phyloP scores from a whole-genome alignment of 2,888 invertebrate genomes.

The Ypsolopha sequella region DNA sequence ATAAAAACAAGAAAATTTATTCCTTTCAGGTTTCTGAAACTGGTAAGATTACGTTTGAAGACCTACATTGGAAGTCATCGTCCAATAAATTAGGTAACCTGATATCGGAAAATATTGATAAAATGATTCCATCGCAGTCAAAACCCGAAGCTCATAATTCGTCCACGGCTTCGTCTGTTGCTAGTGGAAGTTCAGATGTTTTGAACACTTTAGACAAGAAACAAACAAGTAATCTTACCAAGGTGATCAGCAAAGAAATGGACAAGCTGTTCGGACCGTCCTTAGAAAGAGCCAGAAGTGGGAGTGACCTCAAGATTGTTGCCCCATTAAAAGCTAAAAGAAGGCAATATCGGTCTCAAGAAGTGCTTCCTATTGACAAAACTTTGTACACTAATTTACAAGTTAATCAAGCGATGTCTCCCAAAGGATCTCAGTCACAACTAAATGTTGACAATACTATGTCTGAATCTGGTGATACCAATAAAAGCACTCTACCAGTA shows the following conservation, averaged over 20 bases:
- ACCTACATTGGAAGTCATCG: conserved; percentile 36
- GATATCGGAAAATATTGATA: conserved; percentile 9
- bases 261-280: conserved; percentile 50
- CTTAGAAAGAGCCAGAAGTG: conserved; percentile 55
- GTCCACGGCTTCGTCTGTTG: conserved; percentile 36
- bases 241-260: conserved; percentile 50
- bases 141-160: conserved; percentile 35
- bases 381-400: conserved; percentile 3
- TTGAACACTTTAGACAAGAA: conserved; percentile 32
- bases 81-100: conserved; percentile 12
- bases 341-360: conserved; percentile 59
- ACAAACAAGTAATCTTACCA: conserved; percentile 28
- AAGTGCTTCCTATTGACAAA: conserved; percentile 42
- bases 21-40: conserved; percentile 38
- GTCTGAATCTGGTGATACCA: neutral
- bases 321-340: conserved; percentile 48
- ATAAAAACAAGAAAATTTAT: neutral
- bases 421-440: neutral
- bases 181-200: conserved; percentile 48
- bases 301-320: conserved; percentile 46
- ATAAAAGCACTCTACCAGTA: conserved; percentile 15
- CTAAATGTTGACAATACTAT: neutral
- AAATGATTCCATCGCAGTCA: conserved; percentile 33
- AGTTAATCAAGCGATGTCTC: neutral
- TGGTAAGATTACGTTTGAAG: conserved; percentile 40